Percentiles rank a stretch among this genome's conserved stretches.
phyloP scores from a whole-genome alignment of 2,888 invertebrate species.

The Bedellia somnulentella region DNA sequence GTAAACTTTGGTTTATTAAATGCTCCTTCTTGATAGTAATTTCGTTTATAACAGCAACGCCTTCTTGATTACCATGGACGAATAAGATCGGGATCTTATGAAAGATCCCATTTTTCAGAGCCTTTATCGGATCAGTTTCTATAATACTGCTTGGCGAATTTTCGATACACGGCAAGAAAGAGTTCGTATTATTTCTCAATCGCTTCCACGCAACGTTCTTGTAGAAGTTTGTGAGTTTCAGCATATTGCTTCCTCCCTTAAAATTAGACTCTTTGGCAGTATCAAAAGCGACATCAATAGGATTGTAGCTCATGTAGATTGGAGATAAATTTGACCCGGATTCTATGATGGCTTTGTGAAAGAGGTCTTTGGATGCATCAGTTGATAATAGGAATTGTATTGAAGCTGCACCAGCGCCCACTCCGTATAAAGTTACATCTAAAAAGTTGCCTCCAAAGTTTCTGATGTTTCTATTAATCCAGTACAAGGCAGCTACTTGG shows the following conservation, averaged over 20 bases:
- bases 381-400: constrained; percentile 33
- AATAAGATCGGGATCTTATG: too few species aligned
- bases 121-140: constrained; percentile 26
- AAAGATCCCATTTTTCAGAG: too few species aligned
- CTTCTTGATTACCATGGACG: too few species aligned
- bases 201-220: constrained; percentile 13
- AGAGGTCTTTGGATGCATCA: constrained; percentile 23
- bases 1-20: too few species aligned
- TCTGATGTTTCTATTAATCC: constrained; percentile 39
- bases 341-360: constrained; percentile 37
- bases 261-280: constrained; percentile 48
- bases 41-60: too few species aligned
- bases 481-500: constrained; percentile 39
- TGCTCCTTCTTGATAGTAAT: too few species aligned
- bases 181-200: constrained; percentile 17
- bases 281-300: constrained; percentile 21
- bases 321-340: constrained; percentile 40
- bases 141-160: constrained; percentile 17
- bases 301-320: constrained; percentile 23
- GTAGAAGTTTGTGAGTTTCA: constrained; percentile 23
- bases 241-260: constrained; percentile 13
- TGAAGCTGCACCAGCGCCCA: constrained; percentile 34
- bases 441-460: constrained; percentile 36
- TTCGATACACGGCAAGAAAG: constrained; percentile 33
- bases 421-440: constrained; percentile 37